These are phyloP conservation scores for Erebia palarica DNA, from an alignment of 2,888 invertebrate species.

Conservation along the genomic window DNA sequence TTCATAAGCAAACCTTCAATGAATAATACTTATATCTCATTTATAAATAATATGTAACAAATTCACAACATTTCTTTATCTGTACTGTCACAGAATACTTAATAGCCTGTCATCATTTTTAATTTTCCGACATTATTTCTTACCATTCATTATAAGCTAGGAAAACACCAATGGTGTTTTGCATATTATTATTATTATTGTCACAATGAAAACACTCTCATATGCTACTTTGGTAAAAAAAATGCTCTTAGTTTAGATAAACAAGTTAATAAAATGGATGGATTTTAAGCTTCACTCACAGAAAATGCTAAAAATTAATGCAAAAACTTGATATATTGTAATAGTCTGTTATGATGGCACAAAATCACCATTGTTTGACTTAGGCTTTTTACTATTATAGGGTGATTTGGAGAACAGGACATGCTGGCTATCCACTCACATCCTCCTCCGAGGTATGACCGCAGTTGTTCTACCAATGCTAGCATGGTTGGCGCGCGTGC, in stretches of 20 bases:
- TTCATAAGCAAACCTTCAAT: too few relatives aligned
- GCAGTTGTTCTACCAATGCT: constrained; percentile 81
- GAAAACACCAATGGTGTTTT: background rate
- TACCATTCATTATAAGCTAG: background rate
- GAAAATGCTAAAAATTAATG: constrained; percentile 22
- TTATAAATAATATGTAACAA: background rate
- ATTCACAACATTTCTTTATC: background rate
- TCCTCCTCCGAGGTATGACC: constrained; percentile 80
- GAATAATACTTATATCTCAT: too few relatives aligned
- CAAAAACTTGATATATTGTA: constrained; percentile 1
- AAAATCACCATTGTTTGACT: constrained; percentile 6
- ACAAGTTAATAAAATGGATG: constrained; percentile 14
- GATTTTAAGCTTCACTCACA: constrained; percentile 21
- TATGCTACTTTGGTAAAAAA: constrained; percentile 10
- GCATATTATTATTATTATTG: constrained; percentile 14
- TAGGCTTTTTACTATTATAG: constrained; percentile 12
- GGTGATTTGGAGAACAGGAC: constrained; percentile 43
- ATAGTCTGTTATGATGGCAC: constrained; percentile 9
- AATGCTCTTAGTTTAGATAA: background rate
- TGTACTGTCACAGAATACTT: background rate
- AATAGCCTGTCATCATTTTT: background rate
- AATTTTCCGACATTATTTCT: constrained; percentile 1
- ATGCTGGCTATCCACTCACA: constrained; percentile 68
- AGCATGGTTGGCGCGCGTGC: constrained; percentile 77
- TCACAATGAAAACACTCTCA: constrained; percentile 10